Percentiles rank a stretch among this genome's conserved stretches.
These are phyloP conservation scores for Drosophila albomicans DNA, from an alignment of 1,140 invertebrate species.

Conservation along the genomic window DNA sequence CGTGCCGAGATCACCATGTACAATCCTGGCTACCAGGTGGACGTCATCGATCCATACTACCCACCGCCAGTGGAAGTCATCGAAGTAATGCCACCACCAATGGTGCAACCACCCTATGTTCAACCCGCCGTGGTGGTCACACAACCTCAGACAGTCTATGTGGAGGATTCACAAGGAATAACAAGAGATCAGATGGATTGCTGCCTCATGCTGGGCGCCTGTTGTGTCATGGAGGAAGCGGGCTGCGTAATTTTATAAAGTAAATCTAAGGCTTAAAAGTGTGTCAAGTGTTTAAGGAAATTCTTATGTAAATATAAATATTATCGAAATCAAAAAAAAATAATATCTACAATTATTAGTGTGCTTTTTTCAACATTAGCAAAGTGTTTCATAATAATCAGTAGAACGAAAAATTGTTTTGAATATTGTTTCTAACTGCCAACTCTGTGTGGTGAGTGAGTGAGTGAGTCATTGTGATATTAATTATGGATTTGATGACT, in stretches of 20 bases:
- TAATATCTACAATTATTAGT: neutral
- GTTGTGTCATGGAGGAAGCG: constrained; percentile 67
- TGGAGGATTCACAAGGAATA: constrained; percentile 45
- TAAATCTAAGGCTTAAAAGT: constrained; percentile 11
- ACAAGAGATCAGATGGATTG: constrained; percentile 60
- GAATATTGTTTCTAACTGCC: neutral
- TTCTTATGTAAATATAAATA: constrained; percentile 35
- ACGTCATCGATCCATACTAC: constrained; percentile 70
- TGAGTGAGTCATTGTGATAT: constrained; percentile 14
- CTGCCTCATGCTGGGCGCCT: constrained; percentile 60
- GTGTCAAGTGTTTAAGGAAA: constrained; percentile 13
- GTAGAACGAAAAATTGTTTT: neutral
- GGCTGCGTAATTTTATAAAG: constrained; percentile 62
- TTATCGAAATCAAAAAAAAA: constrained; percentile 10
- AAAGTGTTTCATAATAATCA: neutral
- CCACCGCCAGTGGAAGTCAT: constrained; percentile 53
- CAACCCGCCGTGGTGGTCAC: constrained; percentile 49
- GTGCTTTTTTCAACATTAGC: neutral
- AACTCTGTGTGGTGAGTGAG: neutral
- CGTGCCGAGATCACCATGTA: constrained; percentile 48
- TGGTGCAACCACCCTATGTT: constrained; percentile 39
- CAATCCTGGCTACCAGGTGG: constrained; percentile 70
- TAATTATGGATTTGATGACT: neutral
- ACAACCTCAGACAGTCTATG: constrained; percentile 56
- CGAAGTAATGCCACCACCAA: constrained; percentile 42